These are phyloP conservation scores for Archips xylosteana DNA, from an alignment of 2,888 invertebrate species.

Conservation along the genomic window DNA sequence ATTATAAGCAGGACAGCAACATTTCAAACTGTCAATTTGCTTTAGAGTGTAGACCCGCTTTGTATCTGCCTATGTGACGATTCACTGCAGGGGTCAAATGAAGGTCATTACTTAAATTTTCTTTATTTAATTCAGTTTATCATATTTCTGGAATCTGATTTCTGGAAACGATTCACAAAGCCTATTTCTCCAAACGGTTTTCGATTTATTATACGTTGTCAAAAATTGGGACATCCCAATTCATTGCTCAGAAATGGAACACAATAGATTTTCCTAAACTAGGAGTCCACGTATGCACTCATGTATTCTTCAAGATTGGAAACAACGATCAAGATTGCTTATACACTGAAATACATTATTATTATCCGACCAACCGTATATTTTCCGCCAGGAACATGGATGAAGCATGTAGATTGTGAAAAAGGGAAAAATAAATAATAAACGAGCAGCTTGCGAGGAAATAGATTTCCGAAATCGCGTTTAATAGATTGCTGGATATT, in stretches of 20 bases:
- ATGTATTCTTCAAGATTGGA: constrained; percentile 7
- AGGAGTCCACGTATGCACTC: neutral
- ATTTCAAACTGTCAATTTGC: too few relatives aligned
- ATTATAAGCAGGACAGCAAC: too few relatives aligned
- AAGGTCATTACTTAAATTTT: too few relatives aligned
- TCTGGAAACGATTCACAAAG: too few relatives aligned
- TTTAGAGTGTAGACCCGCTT: too few relatives aligned
- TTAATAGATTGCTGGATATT: constrained; percentile 4
- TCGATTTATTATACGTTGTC: too few relatives aligned
- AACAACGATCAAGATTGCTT: constrained; percentile 7
- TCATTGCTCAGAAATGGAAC: neutral
- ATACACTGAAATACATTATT: constrained; percentile 11
- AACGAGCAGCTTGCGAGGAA: neutral
- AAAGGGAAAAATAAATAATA: constrained; percentile 4
- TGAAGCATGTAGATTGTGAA: neutral
- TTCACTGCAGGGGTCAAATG: too few relatives aligned
- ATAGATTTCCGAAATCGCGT: constrained; percentile 1
- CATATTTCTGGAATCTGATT: too few relatives aligned
- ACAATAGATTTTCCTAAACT: neutral
- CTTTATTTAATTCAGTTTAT: too few relatives aligned
- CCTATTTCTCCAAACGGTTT: too few relatives aligned
- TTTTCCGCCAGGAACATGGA: neutral
- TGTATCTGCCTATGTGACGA: too few relatives aligned
- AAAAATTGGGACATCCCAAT: too few relatives aligned
- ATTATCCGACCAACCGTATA: constrained; percentile 4